A percentile compares a stretch with the other conserved stretches of the same genome.
These are phyloP conservation scores for Mesorhabditis sp. DNA, from an alignment of 2,888 invertebrate species.

Conservation along the genomic window DNA sequence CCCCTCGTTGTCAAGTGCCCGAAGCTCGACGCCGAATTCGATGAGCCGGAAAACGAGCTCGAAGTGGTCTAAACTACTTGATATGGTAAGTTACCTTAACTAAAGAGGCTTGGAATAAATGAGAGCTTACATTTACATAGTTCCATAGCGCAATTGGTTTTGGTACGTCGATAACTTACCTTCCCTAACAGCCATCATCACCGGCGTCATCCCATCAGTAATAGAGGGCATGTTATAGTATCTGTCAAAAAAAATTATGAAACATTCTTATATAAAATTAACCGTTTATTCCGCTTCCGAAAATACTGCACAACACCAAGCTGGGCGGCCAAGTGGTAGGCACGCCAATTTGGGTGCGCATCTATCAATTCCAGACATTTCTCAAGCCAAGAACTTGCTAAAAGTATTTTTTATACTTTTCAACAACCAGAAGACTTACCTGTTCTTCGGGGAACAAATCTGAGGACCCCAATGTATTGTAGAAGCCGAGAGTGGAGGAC, in stretches of 20 bases:
- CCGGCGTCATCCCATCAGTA: neutral
- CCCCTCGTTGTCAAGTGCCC: neutral
- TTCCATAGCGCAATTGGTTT: too few species aligned
- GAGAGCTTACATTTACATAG: too few species aligned
- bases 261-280: too few species aligned
- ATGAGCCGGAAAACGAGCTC: neutral
- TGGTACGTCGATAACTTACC: neutral
- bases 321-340: neutral
- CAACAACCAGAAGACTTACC: neutral
- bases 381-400: neutral
- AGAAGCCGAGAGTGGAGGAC: neutral
- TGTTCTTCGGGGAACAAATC: neutral
- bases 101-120: too few species aligned
- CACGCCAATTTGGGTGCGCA: neutral
- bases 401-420: neutral
- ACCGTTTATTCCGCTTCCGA: neutral
- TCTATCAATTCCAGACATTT: neutral
- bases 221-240: neutral
- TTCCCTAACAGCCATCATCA: constrained; percentile 4
- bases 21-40: neutral
- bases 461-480: neutral
- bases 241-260: too few species aligned
- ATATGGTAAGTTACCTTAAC: too few species aligned
- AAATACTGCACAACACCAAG: neutral
- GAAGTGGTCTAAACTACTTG: neutral